Evolutionary conservation across 2,888 invertebrate species (phyloP), one percentile per base, ranked within the genome.

Genomic region (Linnaemya vulpina): DNA sequence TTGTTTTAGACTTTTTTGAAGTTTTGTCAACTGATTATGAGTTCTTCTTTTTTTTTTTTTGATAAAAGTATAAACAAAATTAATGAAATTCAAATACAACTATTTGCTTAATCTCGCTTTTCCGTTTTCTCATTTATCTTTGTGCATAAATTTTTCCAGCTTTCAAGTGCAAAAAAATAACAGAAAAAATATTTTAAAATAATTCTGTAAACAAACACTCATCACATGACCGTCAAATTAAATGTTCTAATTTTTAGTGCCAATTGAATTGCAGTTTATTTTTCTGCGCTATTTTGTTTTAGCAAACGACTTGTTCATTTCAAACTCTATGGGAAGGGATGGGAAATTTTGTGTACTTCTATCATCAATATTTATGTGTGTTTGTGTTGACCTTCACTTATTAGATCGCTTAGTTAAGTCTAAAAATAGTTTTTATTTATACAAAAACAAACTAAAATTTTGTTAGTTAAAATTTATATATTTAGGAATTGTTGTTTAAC

Each of bases 191-290:
- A 5, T 30, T 17, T 58, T 3, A 38, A 62, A 65, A 43, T n/a
- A 20, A 63, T 74, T 68, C 68, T 60, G 53, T 58, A 70, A 75
- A 75, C 75, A 75, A 40, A 67, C 20, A 67, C 5, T 10, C 73
- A 78, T 67, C 68, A 68, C 35, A 62, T 68, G 74, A 68, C 83
- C 74, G 38, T 71, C 75, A 79, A 73, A 63, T 68, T 43, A 53
- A 62, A 62, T 70, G 35, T 82, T 70, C 78, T 46, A 74, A 49
- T 68, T 60, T 78, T 51, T 58, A 55, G 11, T 53, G 70, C 60
- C 79, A 84, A 76, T 79, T 76, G 63, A 68, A 63, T 55, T 68
- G 68, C 46, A 53, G 25, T 65, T 75, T 25, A 17, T 30, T 43
- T 22, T 68, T 10, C n/a, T 10, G 22, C 17, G 46, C 25, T 43